Conservation (phyloP, 2,113 vertebrate species). For the Phaethornis superciliosus region DNA sequence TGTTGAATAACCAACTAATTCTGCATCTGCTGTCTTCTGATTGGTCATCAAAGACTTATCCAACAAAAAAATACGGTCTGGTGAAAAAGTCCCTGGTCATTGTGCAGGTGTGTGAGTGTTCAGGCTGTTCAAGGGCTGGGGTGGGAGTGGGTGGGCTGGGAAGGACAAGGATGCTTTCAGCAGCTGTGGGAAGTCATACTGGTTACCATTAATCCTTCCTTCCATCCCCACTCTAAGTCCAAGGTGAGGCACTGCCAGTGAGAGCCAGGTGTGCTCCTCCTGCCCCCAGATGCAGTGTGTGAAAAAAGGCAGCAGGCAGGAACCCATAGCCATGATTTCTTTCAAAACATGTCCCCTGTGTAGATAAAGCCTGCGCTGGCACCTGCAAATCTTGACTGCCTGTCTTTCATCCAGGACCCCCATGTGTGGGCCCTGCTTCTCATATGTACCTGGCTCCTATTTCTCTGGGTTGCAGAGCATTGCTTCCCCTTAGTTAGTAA, state of each 20-base stretch:
- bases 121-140: background rate
- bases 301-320: background rate
- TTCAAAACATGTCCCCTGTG: background rate
- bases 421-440: rapidly evolving
- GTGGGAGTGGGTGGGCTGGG: background rate
- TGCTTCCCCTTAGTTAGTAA: background rate
- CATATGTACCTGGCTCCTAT: background rate
- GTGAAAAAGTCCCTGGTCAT: background rate
- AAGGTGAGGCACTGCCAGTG: background rate
- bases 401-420: background rate
- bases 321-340: background rate
- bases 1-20: background rate
- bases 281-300: background rate
- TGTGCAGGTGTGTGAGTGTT: background rate
- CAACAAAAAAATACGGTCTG: background rate
- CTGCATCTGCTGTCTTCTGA: background rate
- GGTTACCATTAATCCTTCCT: background rate
- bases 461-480: background rate
- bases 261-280: background rate
- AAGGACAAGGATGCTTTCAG: background rate
- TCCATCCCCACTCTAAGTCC: background rate
- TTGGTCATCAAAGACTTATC: background rate
- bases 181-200: background rate
- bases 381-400: background rate
- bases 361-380: background rate